Conservation (phyloP, 2,888 invertebrate species). For the Andrena chrysosceles region DNA sequence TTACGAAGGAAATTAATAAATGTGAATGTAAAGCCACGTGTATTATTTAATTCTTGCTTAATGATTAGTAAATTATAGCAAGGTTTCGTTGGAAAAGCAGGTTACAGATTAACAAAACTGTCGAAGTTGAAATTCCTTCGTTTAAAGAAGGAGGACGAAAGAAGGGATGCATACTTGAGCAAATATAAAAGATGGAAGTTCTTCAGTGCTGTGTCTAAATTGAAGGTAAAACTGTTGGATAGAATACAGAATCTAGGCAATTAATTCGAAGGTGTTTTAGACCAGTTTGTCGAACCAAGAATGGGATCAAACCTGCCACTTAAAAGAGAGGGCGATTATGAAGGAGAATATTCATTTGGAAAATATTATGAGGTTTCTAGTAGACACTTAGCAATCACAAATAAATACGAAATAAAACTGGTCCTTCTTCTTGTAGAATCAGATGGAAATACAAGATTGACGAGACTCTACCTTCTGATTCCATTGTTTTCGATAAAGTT, state of each 20-base stretch:
- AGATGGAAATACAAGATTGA: slow-evolving; percentile 15
- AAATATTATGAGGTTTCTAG: slow-evolving; percentile 21
- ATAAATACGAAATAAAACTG: too few species aligned
- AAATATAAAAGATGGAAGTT: slow-evolving; percentile 23
- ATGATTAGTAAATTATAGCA: background rate
- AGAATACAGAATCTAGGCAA: background rate
- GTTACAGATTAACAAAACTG: slow-evolving; percentile 29
- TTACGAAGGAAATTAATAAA: background rate
- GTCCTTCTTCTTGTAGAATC: slow-evolving; percentile 6
- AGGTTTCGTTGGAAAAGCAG: background rate
- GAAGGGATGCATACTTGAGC: background rate
- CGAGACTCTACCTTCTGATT: slow-evolving; percentile 17
- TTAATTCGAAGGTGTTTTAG: slow-evolving; percentile 8
- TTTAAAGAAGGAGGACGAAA: background rate
- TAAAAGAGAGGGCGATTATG: slow-evolving; percentile 15
- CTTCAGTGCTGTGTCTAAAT: background rate
- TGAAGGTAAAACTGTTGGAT: slow-evolving; percentile 25
- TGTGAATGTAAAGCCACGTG: background rate
- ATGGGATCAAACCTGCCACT: slow-evolving; percentile 41
- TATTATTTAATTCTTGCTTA: background rate
- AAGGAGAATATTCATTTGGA: slow-evolving; percentile 11
- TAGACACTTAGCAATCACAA: background rate
- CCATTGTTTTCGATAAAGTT: slow-evolving; percentile 40
- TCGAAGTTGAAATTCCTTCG: slow-evolving; percentile 12
- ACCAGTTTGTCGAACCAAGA: background rate